Evolutionary conservation across 2,113 vertebrate genomes (phyloP), one percentile per base, ranked within the genome.

Genomic region (Brachirus orientalis): DNA sequence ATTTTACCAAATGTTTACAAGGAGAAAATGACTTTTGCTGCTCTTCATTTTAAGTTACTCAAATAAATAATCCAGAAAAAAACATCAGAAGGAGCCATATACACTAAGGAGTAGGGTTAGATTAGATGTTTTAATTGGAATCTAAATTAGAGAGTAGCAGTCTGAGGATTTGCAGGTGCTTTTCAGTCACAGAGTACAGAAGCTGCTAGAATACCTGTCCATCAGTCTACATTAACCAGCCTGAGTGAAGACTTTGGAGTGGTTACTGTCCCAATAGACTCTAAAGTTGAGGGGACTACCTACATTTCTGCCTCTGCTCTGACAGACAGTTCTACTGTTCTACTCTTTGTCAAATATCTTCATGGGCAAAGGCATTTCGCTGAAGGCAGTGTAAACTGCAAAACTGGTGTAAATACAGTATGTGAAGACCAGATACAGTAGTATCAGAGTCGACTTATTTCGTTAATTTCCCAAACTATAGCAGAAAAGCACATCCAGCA

Each of bases 261-360:
- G 12, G 79, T 76, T 72, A 44, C 71, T 12, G 62, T 70, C 79
- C 73, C 60, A 45, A 19, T 70, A 44, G 66, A 77, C 78, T 86
- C 80, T 75, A 75, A 72, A 65, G 78, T 86, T 87, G 69, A 69
- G 6, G 43, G 59, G 69, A 69, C 73, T 43, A 71, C 63, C 65
- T 51, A 55, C 57, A 47, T 72, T 77, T 80, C 82, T 76, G 69
- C 78, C 81, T 75, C 35, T 13, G 20, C 66, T 75, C 52, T 79
- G 82, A 90, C 63, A 72, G 85, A 76, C 83, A 74, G 82, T 43
- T 81, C 79, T 86, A n/a, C n/a, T n/a, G n/a, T n/a, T n/a, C n/a
- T n/a, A n/a, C n/a, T 87, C 87, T 90, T 87, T 88, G 86, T 85
- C 79, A 83, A 81, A 87, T 70, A 80, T 62, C 83, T 66, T 75